A percentile compares a stretch with the other conserved stretches of the same genome.
phyloP scores from a whole-genome alignment of 2,888 invertebrate species.

The Lumbricus terrestris region DNA sequence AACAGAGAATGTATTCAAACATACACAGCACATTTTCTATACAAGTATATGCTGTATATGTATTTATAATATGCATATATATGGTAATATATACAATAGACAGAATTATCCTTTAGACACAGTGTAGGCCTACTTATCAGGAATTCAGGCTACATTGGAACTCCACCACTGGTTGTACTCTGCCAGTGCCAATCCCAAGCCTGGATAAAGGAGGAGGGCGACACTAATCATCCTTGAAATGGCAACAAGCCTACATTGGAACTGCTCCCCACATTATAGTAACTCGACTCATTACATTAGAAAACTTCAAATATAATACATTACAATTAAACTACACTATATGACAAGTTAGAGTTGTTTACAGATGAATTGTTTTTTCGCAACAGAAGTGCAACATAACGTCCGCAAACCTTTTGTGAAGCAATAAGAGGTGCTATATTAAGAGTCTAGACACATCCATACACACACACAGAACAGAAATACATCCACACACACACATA shows the following conservation, averaged over 20 bases:
- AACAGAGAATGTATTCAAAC: not conserved
- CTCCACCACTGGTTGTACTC: no score
- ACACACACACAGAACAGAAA: not conserved
- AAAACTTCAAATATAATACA: no score
- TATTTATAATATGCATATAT: no score
- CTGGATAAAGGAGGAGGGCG: no score
- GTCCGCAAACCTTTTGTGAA: not conserved
- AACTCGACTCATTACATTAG: not conserved
- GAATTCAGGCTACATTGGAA: not conserved
- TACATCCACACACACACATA: not conserved
- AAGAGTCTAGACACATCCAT: not conserved
- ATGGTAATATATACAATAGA: not conserved
- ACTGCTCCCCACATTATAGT: not conserved
- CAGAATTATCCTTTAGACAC: not conserved
- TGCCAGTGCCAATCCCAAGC: no score
- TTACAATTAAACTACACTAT: no score
- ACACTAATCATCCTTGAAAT: no score
- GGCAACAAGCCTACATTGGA: no score
- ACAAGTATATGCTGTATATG: not conserved
- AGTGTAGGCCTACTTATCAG: not conserved
- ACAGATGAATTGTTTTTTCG: not conserved
- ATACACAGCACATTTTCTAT: not conserved
- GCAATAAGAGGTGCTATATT: not conserved
- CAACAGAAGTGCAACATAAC: not conserved
- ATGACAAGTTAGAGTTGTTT: not conserved